These are phyloP conservation scores for Loriculus beryllinus DNA, from an alignment of 2,797 vertebrate genomes.

Conservation along the genomic window DNA sequence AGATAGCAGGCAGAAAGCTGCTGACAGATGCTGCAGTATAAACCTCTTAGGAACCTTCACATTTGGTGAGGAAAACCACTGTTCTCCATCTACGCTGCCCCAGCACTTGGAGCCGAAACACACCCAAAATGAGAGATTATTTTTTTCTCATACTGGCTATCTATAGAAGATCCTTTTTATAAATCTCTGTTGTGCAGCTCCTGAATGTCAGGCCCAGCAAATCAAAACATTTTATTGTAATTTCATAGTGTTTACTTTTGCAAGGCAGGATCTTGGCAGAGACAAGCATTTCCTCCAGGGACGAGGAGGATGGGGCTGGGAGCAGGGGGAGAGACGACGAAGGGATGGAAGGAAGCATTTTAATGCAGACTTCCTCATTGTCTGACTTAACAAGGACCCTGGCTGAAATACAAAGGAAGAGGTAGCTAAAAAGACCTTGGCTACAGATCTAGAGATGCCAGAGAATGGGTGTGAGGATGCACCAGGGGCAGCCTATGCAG, in stretches of 20 bases:
- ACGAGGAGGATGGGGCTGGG: not conserved
- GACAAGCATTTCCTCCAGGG: constrained; percentile 42
- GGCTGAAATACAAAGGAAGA: constrained; percentile 37
- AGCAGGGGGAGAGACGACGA: not conserved
- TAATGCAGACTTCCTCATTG: constrained; percentile 33
- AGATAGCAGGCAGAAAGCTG: constrained; percentile 46
- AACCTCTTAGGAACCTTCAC: constrained; percentile 21
- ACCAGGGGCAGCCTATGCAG: not conserved
- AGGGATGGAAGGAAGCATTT: constrained; percentile 50
- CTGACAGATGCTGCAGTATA: constrained; percentile 34
- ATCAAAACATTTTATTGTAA: constrained; percentile 64
- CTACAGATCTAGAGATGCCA: not conserved
- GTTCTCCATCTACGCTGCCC: not conserved
- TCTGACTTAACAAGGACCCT: not conserved
- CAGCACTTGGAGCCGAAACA: constrained; percentile 1
- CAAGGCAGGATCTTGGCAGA: constrained; percentile 59
- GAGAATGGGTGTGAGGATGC: not conserved
- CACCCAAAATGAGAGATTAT: not conserved
- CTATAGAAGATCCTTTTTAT: constrained; percentile 40
- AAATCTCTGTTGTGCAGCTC: not conserved
- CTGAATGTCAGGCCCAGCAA: constrained; percentile 37
- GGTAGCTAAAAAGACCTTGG: not conserved
- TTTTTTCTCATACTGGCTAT: constrained; percentile 30
- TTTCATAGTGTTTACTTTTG: constrained; percentile 62
- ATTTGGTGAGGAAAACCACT: not conserved